Base-by-base conservation (phyloP, 2,113 vertebrate species). In the Tragelaphus imberbis region DNA sequence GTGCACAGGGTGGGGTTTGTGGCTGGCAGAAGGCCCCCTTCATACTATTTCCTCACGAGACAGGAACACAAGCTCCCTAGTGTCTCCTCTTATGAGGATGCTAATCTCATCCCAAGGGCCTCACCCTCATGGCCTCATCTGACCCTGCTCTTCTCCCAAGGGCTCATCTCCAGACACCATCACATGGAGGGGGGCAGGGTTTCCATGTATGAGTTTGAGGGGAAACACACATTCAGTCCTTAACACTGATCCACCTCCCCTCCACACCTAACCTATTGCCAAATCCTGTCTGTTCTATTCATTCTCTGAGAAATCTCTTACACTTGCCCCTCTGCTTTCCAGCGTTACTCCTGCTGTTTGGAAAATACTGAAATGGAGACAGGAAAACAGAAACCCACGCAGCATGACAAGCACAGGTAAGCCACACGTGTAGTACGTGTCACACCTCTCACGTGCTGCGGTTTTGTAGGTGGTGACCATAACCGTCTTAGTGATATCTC, bases 381-480 rank as follows among this genome's bases (percentile, higher is more conserved):
- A 15, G 16, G 33, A 82, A 25, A 4, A 8, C 0, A 19, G 51
- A 53, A 61, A 5, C 4, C n/a, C 14, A 11, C 2, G 7, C 21
- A 5, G 2, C 10, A 7, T 44, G 55, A 23, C 36, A 23, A 0
- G 2, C 19, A 14, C 65, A 56, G 44, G 36, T 21, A 17, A 63
- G 0, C 15, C 30, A 27, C 3, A 0, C 1, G 1, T 12, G 6
- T 2, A 15, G 63, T 2, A 17, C 1, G 3, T 1, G 21, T 7
- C 1, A 3, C 0, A 7, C 27, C n/a, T 12, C 6, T 30, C 49
- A 2, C 2, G 0, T 12, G 5, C 55, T 8, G 1, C 0, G 2
- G 65, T 13, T 63, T 27, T 5, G 6, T 11, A 44, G 28, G n/a
- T 25, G 1, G 19, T 2, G 9, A 7, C 14, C 6, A 4, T 8